Conservation (phyloP, 2,888 invertebrate genomes). For the Nemurella pictetii region DNA sequence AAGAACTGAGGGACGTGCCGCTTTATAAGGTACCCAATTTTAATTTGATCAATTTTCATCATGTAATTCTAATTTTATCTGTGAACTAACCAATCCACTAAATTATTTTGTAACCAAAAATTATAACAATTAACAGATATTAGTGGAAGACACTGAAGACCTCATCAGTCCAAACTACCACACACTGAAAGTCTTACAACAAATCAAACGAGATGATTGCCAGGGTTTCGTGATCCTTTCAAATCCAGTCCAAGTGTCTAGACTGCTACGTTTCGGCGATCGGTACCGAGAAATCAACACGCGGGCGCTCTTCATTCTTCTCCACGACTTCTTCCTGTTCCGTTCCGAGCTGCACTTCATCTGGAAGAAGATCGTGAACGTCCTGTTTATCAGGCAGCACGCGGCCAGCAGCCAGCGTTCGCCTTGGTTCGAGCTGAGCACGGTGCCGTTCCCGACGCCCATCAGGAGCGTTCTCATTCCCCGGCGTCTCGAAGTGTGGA, state of each 20-base stretch:
- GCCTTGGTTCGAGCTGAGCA: conserved; percentile 70
- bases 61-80: background rate
- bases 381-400: conserved; percentile 69
- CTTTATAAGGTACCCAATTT: conserved; percentile 56
- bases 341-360: conserved; percentile 66
- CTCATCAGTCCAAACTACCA: conserved; percentile 63
- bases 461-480: conserved; percentile 61
- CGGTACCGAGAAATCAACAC: conserved; percentile 55
- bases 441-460: conserved; percentile 73
- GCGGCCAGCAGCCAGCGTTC: background rate
- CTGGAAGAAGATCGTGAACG: conserved; percentile 77
- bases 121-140: conserved; percentile 54
- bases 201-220: conserved; percentile 66
- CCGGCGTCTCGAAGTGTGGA: conserved; percentile 69
- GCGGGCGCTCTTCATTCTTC: conserved; percentile 68
- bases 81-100: conserved; percentile 43
- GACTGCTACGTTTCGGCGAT: conserved; percentile 72
- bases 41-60: background rate
- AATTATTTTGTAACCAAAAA: conserved; percentile 46
- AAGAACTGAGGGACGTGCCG: conserved; percentile 54
- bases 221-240: conserved; percentile 70
- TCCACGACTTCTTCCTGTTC: conserved; percentile 71
- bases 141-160: conserved; percentile 66
- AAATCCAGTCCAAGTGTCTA: conserved; percentile 69
- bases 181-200: conserved; percentile 60